Evolutionary conservation across 2,797 vertebrate genomes (phyloP).

Genomic region (Nyctalus aviator): DNA sequence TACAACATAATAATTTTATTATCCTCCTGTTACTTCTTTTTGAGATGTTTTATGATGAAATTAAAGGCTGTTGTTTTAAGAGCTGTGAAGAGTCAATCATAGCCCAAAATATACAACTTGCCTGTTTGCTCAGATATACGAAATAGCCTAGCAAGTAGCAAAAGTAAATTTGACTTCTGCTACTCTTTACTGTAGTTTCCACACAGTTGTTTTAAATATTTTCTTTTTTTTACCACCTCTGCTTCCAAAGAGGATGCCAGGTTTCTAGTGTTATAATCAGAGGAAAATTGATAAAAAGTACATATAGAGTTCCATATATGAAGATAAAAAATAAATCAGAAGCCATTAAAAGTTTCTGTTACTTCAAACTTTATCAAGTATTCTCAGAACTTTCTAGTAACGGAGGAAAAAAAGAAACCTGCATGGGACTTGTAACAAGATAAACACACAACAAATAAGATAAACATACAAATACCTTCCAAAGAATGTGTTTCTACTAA

Average conservation of each 20-base stretch:
- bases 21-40: slow-evolving; percentile 18
- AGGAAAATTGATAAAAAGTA: slow-evolving; percentile 6
- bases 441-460: neutral
- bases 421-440: neutral
- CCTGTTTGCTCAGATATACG: neutral
- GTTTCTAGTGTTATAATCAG: neutral
- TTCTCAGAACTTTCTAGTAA: neutral
- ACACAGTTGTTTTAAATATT: slow-evolving; percentile 12
- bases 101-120: neutral
- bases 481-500: neutral
- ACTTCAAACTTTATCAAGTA: neutral
- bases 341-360: neutral
- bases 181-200: neutral
- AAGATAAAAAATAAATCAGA: neutral
- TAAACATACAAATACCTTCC: neutral
- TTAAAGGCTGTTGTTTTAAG: slow-evolving; percentile 54
- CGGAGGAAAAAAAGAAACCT: neutral
- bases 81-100: neutral
- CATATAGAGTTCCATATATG: neutral
- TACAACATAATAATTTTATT: slow-evolving; percentile 43
- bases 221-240: neutral
- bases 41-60: neutral
- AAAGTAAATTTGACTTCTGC: slow-evolving; percentile 13
- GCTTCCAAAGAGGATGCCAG: neutral
- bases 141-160: neutral